Evolutionary conservation across 1,140 invertebrate genomes (phyloP).

Genomic region (Nasonia longicornis): DNA sequence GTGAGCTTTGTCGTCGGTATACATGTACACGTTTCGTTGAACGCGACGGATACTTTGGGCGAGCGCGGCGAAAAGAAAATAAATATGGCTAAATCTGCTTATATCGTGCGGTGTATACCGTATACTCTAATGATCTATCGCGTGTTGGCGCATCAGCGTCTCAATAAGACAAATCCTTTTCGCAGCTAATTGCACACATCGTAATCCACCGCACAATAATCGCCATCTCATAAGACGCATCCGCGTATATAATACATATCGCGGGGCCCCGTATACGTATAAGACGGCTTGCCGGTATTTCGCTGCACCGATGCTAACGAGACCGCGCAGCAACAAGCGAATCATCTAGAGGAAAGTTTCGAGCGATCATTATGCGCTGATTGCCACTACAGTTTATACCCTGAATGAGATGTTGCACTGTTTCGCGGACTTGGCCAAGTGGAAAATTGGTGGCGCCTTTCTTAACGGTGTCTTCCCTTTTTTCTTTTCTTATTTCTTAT

Average conservation of each 20-base stretch:
- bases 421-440: slow-evolving; percentile 27
- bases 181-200: too few relatives aligned
- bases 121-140: too few relatives aligned
- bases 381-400: not conserved
- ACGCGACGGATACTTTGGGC: too few relatives aligned
- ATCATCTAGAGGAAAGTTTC: slow-evolving; percentile 15
- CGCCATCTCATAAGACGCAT: too few relatives aligned
- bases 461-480: slow-evolving; percentile 1
- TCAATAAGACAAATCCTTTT: too few relatives aligned
- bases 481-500: not conserved
- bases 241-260: too few relatives aligned
- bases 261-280: not conserved
- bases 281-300: not conserved
- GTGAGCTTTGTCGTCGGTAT: not conserved
- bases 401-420: not conserved
- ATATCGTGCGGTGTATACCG: too few relatives aligned
- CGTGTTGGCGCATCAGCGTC: too few relatives aligned
- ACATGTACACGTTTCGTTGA: too few relatives aligned
- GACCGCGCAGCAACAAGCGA: slow-evolving; percentile 2
- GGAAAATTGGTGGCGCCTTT: slow-evolving; percentile 20
- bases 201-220: too few relatives aligned
- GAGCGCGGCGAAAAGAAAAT: too few relatives aligned
- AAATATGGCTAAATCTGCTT: too few relatives aligned
- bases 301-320: not conserved
- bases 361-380: slow-evolving; percentile 12